phyloP scores from a whole-genome alignment of 2,888 invertebrate genomes.

The Arctia plantaginis region DNA sequence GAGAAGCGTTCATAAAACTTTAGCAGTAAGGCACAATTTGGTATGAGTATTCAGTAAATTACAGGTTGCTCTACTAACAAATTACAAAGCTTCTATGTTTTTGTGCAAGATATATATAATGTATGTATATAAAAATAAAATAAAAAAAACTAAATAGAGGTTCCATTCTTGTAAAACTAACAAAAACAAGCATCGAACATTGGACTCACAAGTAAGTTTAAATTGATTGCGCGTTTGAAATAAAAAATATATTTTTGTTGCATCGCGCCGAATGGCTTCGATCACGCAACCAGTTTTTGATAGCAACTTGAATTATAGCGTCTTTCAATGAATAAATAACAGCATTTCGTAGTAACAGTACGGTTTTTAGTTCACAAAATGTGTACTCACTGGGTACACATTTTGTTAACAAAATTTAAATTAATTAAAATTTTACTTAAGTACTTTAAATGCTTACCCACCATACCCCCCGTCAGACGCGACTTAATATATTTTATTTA shows the following conservation, averaged over 20 bases:
- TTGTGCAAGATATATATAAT: slow-evolving; percentile 19
- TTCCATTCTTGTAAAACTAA: slow-evolving; percentile 37
- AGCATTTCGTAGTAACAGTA: slow-evolving; percentile 22
- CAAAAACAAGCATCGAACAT: slow-evolving; percentile 44
- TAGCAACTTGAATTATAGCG: slow-evolving; percentile 54
- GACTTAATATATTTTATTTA: no score
- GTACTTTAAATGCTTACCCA: neutral
- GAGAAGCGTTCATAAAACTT: slow-evolving; percentile 36
- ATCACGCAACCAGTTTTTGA: slow-evolving; percentile 60
- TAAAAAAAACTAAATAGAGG: slow-evolving; percentile 25
- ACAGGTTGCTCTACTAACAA: slow-evolving; percentile 61
- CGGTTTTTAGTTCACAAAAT: neutral
- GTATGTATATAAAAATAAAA: neutral
- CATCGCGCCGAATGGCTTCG: slow-evolving; percentile 50
- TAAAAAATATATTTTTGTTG: slow-evolving; percentile 53
- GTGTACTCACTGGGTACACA: slow-evolving; percentile 13
- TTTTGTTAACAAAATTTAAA: slow-evolving; percentile 26
- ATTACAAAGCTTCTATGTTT: slow-evolving; percentile 37
- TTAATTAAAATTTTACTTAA: neutral
- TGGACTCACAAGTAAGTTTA: slow-evolving; percentile 48
- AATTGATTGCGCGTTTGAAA: slow-evolving; percentile 59
- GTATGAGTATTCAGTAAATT: slow-evolving; percentile 39
- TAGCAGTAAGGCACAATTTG: slow-evolving; percentile 20
- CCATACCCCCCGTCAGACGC: no score
- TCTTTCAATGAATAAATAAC: slow-evolving; percentile 48